phyloP scores from a whole-genome alignment of 2,113 vertebrate species.

The Australoheros scitulus region DNA sequence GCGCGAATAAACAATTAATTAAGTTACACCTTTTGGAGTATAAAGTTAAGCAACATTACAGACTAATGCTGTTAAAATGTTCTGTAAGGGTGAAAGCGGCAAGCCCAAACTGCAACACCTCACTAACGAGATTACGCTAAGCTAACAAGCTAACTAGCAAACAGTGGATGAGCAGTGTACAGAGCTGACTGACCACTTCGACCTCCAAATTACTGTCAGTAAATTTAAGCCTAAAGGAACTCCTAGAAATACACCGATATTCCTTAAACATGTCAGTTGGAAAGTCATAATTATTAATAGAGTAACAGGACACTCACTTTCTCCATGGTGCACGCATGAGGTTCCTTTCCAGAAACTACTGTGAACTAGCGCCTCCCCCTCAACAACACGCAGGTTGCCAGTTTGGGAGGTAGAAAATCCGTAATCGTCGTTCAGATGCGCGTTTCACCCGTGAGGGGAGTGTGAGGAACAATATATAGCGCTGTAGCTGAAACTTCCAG shows the following conservation, averaged over 20 bases:
- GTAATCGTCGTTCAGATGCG: not conserved
- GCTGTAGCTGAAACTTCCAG: slow-evolving; percentile 17
- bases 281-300: not conserved
- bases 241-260: rapidly evolving
- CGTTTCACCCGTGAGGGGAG: not conserved
- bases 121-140: slow-evolving; percentile 46
- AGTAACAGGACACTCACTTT: slow-evolving; percentile 76
- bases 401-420: slow-evolving; percentile 2
- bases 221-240: not conserved
- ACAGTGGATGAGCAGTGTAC: not conserved
- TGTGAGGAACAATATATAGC: not conserved
- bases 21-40: too few species aligned
- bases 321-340: slow-evolving; percentile 83
- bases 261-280: not conserved
- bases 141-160: slow-evolving; percentile 52
- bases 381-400: slow-evolving; percentile 66
- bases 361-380: slow-evolving; percentile 70
- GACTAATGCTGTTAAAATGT: not conserved
- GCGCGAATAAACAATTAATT: not conserved
- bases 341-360: slow-evolving; percentile 84
- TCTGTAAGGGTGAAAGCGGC: rapidly evolving
- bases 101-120: not conserved
- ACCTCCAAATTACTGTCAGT: too few species aligned
- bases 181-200: not conserved
- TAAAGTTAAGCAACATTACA: not conserved